Base-by-base conservation (phyloP, 1,140 invertebrate genomes). In the Fopius arisanus region DNA sequence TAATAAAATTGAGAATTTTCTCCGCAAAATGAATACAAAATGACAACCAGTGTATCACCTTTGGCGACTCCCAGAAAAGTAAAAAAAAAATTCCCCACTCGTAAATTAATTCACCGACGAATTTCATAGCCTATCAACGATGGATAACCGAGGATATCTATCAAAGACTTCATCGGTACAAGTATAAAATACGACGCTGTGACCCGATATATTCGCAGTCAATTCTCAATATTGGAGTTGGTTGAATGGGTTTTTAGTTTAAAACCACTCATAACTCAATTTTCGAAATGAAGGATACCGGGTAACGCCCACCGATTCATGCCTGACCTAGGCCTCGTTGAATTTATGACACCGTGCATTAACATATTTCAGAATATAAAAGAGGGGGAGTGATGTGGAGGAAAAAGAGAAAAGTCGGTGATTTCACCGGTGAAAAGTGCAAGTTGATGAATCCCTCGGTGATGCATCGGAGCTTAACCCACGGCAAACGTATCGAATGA, bases 401-500 rank as follows among this genome's bases (percentile, higher is more conserved):
- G 16, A 48, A 48, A 48, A 48, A 48, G 3, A 43, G 14, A 43
- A 43, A n/a, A 48, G 43, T 48, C 14, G 7, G 16, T 48, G 16
- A 48, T 48, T 48, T 48, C 6, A 5, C 43, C 16, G 5, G 23
- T 59, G 10, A 26, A 23, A 59, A 26, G 54, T 59, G 54, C 19
- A 14, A 51, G 19, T 59, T 59, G 54, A 59, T 59, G 19, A 59
- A 59, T 65, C 28, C 28, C 10, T 33, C 0, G 26, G 26, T 65
- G 29, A 65, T 16, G 29, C 26, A 5, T 65, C 12, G 16, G 16
- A 65, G 29, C 26, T 31, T 65, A 65, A 65, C 29, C 43, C 43
- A 10, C 28, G 62, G 62, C 62, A 65, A 65, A 65, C 16, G 67
- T 68, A 68, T 68, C 33, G 54, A 41, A 62, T 67, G 62, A 67